Conservation (phyloP, 2,113 vertebrate species). For the Hystrix brachyura region DNA sequence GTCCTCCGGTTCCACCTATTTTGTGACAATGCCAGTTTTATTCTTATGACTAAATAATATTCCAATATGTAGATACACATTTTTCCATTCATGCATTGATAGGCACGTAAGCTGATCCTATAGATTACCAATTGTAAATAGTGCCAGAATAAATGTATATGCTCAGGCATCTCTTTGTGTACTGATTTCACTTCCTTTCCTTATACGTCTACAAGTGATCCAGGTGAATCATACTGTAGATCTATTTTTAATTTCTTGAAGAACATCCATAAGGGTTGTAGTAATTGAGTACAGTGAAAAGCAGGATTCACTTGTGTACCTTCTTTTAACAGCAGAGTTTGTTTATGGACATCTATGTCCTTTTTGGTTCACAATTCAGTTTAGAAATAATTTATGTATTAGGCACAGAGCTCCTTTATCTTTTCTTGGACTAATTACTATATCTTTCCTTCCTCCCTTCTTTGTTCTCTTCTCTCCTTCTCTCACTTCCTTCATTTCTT, state of each 20-base stretch:
- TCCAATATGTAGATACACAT: too few species aligned
- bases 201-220: background rate
- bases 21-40: background rate
- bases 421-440: background rate
- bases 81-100: background rate
- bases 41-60: background rate
- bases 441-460: background rate
- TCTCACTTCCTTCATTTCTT: background rate
- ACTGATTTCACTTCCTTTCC: background rate
- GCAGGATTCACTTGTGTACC: background rate
- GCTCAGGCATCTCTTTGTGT: background rate
- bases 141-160: accelerated
- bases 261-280: too few species aligned
- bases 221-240: background rate
- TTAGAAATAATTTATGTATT: background rate
- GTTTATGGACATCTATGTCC: background rate
- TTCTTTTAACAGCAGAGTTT: background rate
- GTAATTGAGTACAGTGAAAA: background rate
- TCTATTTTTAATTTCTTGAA: background rate
- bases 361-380: background rate
- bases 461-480: too few species aligned
- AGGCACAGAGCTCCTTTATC: background rate
- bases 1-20: background rate
- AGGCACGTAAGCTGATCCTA: too few species aligned
- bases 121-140: background rate